phyloP scores from a whole-genome alignment of 2,113 vertebrate genomes.

The Sclerurus mexicanus region DNA sequence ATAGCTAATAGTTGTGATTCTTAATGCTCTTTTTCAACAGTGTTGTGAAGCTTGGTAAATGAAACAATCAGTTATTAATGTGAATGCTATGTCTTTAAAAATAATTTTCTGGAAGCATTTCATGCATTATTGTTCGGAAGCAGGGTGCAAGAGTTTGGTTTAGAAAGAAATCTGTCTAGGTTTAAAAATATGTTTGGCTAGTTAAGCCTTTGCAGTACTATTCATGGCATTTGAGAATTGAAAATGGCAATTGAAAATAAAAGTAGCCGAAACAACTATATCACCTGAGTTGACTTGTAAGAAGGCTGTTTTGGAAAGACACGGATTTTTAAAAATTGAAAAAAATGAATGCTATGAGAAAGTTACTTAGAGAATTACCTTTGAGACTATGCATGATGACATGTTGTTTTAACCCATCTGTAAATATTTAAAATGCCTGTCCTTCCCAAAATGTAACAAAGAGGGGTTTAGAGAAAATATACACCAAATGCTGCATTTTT shows the following conservation, averaged over 20 bases:
- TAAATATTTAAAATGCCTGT: slow-evolving; percentile 38
- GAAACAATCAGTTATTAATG: slow-evolving; percentile 7
- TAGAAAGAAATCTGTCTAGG: background rate
- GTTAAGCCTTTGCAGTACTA: slow-evolving; percentile 13
- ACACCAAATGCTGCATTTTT: background rate
- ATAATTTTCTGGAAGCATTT: slow-evolving; percentile 31
- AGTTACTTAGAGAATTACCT: background rate
- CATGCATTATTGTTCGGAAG: slow-evolving; percentile 24
- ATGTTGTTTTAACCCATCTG: background rate
- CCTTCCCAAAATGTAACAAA: background rate
- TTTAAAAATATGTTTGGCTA: background rate
- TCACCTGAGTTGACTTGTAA: slow-evolving; percentile 14
- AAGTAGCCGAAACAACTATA: background rate
- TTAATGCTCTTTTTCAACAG: background rate
- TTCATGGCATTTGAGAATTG: background rate
- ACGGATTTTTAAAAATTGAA: background rate
- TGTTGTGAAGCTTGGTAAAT: background rate
- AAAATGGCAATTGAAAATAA: background rate
- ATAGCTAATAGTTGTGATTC: slow-evolving; percentile 9
- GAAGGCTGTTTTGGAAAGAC: slow-evolving; percentile 21
- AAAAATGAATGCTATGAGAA: background rate
- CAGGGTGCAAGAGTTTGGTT: slow-evolving; percentile 17
- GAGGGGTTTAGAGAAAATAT: background rate
- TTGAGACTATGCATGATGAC: background rate
- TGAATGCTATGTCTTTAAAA: slow-evolving; percentile 32